Conservation (phyloP, 2,113 vertebrate genomes). For the Diadophis punctatus region DNA sequence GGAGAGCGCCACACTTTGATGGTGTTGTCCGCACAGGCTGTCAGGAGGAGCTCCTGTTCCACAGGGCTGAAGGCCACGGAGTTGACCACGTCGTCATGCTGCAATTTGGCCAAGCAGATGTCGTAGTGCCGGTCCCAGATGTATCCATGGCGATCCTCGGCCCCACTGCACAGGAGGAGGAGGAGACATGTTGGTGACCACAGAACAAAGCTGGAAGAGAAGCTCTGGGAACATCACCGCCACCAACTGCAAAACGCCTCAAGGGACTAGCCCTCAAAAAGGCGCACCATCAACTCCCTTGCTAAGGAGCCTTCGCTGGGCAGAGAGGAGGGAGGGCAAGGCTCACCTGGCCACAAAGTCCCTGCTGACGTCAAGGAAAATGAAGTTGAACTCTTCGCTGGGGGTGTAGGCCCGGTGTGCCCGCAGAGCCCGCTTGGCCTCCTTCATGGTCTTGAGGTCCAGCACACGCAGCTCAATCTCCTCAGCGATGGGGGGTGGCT, state of each 20-base stretch:
- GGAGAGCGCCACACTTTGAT: constrained; percentile 96
- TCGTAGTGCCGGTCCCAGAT: constrained; percentile 98
- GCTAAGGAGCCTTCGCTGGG: background rate
- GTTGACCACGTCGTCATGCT: constrained; percentile 92
- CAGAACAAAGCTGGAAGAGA: too few species aligned
- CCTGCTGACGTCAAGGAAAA: constrained; percentile 93
- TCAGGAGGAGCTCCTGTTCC: constrained; percentile 93
- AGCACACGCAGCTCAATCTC: constrained; percentile 95
- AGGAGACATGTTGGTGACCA: fast-evolving
- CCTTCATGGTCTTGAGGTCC: constrained; percentile 89
- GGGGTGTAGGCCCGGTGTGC: constrained; percentile 93
- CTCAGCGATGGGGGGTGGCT: constrained; percentile 90
- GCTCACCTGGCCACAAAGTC: constrained; percentile 94
- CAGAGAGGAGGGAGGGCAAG: background rate
- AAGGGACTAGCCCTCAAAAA: background rate
- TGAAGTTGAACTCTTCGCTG: constrained; percentile 95
- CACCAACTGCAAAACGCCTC: too few species aligned
- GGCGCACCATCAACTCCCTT: background rate
- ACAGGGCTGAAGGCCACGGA: constrained; percentile 91
- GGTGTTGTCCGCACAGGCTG: constrained; percentile 88
- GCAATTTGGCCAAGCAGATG: constrained; percentile 90
- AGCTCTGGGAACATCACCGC: background rate
- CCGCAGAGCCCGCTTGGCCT: constrained; percentile 85
- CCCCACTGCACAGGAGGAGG: constrained; percentile 69
- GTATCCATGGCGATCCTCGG: constrained; percentile 93